These are phyloP conservation scores for Labeo catla DNA, from an alignment of 2,113 vertebrate species.

Conservation along the genomic window DNA sequence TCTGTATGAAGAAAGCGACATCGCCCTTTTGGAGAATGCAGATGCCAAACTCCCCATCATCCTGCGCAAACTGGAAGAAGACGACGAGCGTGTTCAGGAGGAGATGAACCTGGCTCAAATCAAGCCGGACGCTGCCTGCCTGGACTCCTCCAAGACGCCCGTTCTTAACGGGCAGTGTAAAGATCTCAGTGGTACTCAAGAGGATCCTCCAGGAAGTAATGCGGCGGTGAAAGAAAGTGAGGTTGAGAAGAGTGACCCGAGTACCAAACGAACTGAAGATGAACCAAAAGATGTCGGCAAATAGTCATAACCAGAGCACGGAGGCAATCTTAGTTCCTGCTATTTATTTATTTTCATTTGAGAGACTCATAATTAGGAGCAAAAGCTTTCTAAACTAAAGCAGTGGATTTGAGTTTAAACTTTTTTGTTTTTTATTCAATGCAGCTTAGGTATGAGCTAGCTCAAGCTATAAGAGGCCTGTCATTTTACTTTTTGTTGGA, in stretches of 20 bases:
- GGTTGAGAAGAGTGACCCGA: conserved; percentile 65
- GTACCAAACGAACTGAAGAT: conserved; percentile 75
- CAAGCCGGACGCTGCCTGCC: conserved; percentile 68
- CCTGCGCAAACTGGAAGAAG: conserved; percentile 83
- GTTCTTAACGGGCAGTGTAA: conserved; percentile 82
- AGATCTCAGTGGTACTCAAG: conserved; percentile 72
- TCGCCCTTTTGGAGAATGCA: conserved; percentile 85
- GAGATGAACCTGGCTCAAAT: conserved; percentile 68
- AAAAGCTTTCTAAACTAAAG: conserved; percentile 57
- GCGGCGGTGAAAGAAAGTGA: conserved; percentile 55
- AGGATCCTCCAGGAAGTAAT: conserved; percentile 41
- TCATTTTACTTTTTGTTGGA: conserved; percentile 40
- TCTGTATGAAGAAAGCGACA: conserved; percentile 85
- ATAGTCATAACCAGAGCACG: conserved; percentile 65
- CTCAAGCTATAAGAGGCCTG: conserved; percentile 42
- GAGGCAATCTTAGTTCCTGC: conserved; percentile 49
- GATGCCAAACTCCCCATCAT: conserved; percentile 88
- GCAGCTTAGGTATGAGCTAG: conserved; percentile 41
- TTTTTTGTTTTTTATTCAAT: conserved; percentile 60
- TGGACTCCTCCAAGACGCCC: conserved; percentile 67
- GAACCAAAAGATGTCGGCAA: conserved; percentile 79
- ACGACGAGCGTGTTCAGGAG: conserved; percentile 72
- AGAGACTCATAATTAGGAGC: conserved; percentile 68
- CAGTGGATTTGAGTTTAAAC: conserved; percentile 64
- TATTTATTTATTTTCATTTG: conserved; percentile 75